Evolutionary conservation across 2,888 invertebrate species (phyloP).

Genomic region (Choristoneura rosaceana): DNA sequence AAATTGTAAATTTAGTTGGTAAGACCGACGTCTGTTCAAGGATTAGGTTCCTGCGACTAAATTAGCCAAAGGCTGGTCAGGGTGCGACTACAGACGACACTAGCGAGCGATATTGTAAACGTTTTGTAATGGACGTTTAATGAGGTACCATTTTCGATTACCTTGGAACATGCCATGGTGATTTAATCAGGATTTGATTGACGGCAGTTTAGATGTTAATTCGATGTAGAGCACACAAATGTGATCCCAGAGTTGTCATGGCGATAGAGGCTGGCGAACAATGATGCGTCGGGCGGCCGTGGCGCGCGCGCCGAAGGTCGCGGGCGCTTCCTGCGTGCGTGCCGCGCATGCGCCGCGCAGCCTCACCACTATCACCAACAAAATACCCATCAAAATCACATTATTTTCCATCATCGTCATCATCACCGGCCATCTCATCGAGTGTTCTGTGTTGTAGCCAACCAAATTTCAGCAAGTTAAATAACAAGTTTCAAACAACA

Average conservation of each 20-base stretch:
- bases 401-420: background rate
- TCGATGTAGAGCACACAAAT: constrained; percentile 24
- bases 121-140: background rate
- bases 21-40: background rate
- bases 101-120: background rate
- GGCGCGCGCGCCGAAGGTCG: constrained; percentile 79
- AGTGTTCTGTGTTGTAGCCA: background rate
- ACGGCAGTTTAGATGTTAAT: constrained; percentile 24
- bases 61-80: background rate
- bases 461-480: background rate
- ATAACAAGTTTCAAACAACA: background rate
- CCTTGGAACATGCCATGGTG: constrained; percentile 20
- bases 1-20: too few relatives aligned
- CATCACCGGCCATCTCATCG: background rate
- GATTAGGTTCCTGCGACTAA: background rate
- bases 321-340: constrained; percentile 81
- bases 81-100: background rate
- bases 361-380: constrained; percentile 22
- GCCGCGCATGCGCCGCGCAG: constrained; percentile 68
- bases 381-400: background rate
- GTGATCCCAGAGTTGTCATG: constrained; percentile 30
- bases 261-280: constrained; percentile 57
- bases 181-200: constrained; percentile 30
- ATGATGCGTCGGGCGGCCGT: constrained; percentile 70
- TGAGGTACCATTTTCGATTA: background rate